A percentile compares a stretch with the other conserved stretches of the same genome.
phyloP scores from a whole-genome alignment of 2,113 vertebrate species.

The Cephalophus harveyi region DNA sequence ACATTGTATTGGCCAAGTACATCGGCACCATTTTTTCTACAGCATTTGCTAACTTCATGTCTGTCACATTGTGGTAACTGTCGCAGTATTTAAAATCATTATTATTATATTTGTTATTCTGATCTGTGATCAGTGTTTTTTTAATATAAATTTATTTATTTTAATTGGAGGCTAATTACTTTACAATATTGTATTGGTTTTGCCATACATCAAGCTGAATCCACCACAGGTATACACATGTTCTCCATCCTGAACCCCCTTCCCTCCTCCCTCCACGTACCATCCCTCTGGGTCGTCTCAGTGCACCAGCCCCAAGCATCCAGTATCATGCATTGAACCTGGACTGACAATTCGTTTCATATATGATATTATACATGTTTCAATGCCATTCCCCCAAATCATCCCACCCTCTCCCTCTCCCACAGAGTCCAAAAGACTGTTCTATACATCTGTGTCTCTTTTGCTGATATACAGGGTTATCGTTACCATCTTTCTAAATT shows the following conservation, averaged over 20 bases:
- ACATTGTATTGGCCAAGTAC: background rate
- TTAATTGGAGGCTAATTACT: background rate
- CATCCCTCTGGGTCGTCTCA: background rate
- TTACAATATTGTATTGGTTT: background rate
- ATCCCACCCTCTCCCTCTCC: no score
- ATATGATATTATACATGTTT: no score
- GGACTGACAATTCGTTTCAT: no score
- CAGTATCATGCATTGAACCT: no score
- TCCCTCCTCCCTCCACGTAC: background rate
- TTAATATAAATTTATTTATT: background rate
- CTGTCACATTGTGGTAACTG: background rate
- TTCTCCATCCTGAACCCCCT: background rate
- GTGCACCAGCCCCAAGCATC: no score
- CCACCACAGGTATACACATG: background rate
- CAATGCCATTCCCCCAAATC: no score
- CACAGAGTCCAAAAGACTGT: no score
- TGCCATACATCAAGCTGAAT: background rate
- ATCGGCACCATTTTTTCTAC: background rate
- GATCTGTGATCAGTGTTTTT: background rate
- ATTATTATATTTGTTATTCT: background rate
- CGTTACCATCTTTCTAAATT: no score
- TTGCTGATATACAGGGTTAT: no score
- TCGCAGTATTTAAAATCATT: background rate
- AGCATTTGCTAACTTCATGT: background rate
- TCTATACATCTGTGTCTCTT: no score